A percentile compares a stretch with the other conserved stretches of the same genome.
Evolutionary conservation across 1,140 invertebrate genomes (phyloP).

Genomic region (Gerris buenoi): DNA sequence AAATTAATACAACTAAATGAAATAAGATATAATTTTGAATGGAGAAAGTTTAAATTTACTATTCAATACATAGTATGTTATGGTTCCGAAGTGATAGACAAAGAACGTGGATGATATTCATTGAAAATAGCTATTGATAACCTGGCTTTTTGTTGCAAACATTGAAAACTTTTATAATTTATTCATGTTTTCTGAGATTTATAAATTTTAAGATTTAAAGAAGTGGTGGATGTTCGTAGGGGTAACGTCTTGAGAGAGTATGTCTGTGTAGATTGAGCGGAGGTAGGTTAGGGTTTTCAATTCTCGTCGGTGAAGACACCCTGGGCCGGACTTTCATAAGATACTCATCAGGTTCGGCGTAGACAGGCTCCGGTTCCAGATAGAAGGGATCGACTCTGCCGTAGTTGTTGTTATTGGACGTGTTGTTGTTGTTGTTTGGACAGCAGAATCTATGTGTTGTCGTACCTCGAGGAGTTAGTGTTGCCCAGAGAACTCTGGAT

Average conservation of each 20-base stretch:
- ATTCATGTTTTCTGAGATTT: too few relatives aligned
- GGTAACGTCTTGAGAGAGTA: background rate
- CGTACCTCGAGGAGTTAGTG: slow-evolving; percentile 61
- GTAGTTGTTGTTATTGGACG: slow-evolving; percentile 30
- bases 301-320: slow-evolving; percentile 60
- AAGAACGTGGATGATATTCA: too few relatives aligned
- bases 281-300: slow-evolving; percentile 61
- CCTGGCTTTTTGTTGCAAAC: too few relatives aligned
- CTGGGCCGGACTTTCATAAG: slow-evolving; percentile 28
- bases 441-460: slow-evolving; percentile 3
- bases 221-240: background rate
- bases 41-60: too few relatives aligned
- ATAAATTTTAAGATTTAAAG: background rate
- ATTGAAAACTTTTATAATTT: too few relatives aligned
- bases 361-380: slow-evolving; percentile 45
- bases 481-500: slow-evolving; percentile 59
- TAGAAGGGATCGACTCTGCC: slow-evolving; percentile 11
- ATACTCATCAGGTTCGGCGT: slow-evolving; percentile 56
- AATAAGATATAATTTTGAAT: too few relatives aligned
- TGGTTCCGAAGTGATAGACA: too few relatives aligned
- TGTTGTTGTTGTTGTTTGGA: slow-evolving; percentile 1
- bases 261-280: slow-evolving; percentile 52
- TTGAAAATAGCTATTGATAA: too few relatives aligned
- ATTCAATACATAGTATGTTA: too few relatives aligned
- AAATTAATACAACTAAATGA: too few relatives aligned